These are phyloP conservation scores for Champsocephalus gunnari DNA, from an alignment of 2,797 vertebrate genomes.

Conservation along the genomic window DNA sequence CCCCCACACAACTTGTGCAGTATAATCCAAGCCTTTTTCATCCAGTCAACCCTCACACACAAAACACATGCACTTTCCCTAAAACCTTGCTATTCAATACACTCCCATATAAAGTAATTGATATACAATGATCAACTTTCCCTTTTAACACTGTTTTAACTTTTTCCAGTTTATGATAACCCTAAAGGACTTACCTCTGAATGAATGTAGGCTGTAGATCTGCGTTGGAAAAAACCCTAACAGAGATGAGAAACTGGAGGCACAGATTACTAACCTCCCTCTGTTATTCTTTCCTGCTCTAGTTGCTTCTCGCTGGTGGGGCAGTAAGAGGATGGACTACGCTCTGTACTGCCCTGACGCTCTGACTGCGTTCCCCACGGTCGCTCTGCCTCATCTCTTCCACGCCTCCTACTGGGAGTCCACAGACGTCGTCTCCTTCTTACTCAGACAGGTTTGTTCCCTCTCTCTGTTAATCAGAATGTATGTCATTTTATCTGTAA, in stretches of 20 bases:
- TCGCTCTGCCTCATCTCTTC: slow-evolving; percentile 96
- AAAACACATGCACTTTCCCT: no score
- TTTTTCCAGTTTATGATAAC: not conserved
- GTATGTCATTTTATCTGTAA: not conserved
- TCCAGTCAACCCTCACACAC: no score
- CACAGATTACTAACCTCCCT: not conserved
- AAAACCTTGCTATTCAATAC: no score
- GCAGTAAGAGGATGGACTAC: slow-evolving; percentile 93
- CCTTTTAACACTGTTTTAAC: not conserved
- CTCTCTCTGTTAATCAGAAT: not conserved
- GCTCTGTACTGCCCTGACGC: slow-evolving; percentile 94
- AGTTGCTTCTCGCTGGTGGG: slow-evolving; percentile 96
- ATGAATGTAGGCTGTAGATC: slow-evolving; percentile 7
- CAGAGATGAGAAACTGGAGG: not conserved
- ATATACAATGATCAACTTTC: no score
- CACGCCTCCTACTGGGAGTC: slow-evolving; percentile 99
- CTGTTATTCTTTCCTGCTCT: not conserved
- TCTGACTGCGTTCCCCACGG: slow-evolving; percentile 93
- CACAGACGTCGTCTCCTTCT: slow-evolving; percentile 94
- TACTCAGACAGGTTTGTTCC: slow-evolving; percentile 90
- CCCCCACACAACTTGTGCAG: no score
- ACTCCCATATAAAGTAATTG: no score
- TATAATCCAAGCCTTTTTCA: no score
- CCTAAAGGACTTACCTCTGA: not conserved
- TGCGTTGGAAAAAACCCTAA: not conserved